These are phyloP conservation scores for Catagonus wagneri DNA, from an alignment of 2,113 vertebrate species.

Conservation along the genomic window DNA sequence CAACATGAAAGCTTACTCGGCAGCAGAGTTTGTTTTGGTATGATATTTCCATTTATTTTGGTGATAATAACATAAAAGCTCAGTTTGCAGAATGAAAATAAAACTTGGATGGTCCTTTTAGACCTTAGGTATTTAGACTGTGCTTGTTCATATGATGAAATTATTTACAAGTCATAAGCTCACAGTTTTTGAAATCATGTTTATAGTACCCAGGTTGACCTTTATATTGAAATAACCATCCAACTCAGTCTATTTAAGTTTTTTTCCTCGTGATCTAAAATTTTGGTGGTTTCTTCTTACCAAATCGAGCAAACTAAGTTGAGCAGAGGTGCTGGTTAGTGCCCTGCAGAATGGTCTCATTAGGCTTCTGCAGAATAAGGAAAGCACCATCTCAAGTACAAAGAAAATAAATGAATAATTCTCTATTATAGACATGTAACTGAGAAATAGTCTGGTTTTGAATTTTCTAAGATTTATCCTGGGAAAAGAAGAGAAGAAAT, in stretches of 20 bases:
- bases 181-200: constrained; percentile 5
- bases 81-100: constrained; percentile 36
- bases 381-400: neutral
- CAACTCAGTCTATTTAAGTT: neutral
- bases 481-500: neutral
- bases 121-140: neutral
- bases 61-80: constrained; percentile 12
- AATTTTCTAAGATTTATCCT: neutral
- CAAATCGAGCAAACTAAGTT: neutral
- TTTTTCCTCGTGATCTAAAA: neutral
- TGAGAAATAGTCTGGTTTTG: neutral
- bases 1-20: neutral
- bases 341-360: neutral
- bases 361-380: neutral
- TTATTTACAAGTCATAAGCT: neutral
- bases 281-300: neutral
- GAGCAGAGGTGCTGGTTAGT: neutral
- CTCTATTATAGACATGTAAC: neutral
- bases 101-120: neutral
- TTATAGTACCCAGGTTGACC: neutral
- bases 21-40: neutral
- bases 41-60: constrained; percentile 26
- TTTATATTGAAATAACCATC: neutral
- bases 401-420: neutral
- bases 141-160: neutral